Percentiles rank a stretch among this genome's conserved stretches.
Conservation (phyloP, 2,797 vertebrate genomes). For the Buceros bicornis region DNA sequence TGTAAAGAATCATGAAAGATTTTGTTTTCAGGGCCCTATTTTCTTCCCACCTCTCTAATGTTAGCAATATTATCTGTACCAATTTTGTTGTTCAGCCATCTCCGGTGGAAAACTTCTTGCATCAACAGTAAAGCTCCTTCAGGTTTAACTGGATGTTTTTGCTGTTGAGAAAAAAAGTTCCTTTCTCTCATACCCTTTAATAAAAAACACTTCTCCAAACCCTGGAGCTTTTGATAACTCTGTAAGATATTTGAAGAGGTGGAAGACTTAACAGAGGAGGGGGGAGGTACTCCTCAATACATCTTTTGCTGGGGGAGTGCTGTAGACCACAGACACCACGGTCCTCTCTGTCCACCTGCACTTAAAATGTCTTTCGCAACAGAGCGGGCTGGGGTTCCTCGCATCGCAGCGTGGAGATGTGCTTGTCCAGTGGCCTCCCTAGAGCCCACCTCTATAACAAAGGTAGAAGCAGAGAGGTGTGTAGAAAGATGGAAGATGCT, state of each 20-base stretch:
- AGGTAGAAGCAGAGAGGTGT: neutral
- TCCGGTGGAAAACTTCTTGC: neutral
- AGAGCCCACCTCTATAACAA: neutral
- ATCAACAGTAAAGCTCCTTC: neutral
- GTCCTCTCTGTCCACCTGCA: neutral
- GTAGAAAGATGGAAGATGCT: neutral
- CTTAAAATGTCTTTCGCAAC: neutral
- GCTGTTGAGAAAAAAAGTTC: slow-evolving; percentile 12
- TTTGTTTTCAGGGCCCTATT: neutral
- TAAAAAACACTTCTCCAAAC: slow-evolving; percentile 26
- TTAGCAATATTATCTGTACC: neutral
- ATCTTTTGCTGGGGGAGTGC: neutral
- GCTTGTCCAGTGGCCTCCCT: neutral
- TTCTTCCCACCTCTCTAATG: neutral
- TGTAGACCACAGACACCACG: neutral
- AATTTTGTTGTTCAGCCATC: neutral
- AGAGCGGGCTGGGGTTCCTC: neutral
- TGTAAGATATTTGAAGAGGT: neutral
- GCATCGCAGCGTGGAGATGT: fast-evolving
- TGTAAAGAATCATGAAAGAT: neutral
- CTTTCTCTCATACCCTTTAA: slow-evolving; percentile 1
- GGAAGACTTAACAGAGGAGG: neutral
- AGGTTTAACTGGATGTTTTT: neutral
- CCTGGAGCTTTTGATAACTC: slow-evolving; percentile 53
- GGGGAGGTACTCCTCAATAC: neutral